A percentile compares a stretch with the other conserved stretches of the same genome.
Conservation (phyloP, 2,797 vertebrate genomes). For the Macrochelys suwanniensis region DNA sequence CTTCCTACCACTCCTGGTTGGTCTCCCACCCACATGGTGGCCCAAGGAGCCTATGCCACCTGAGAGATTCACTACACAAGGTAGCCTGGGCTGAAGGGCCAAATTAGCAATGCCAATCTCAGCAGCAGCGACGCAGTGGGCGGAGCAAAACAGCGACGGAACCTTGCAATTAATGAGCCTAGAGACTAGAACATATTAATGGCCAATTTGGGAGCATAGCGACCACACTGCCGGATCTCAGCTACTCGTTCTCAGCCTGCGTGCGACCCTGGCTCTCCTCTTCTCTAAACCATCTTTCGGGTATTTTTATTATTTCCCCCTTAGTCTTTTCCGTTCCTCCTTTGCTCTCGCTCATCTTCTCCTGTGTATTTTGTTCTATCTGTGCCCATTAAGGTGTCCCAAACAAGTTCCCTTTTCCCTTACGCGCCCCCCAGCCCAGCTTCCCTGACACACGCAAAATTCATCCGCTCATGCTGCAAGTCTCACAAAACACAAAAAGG, state of each 20-base stretch:
- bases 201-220: not conserved
- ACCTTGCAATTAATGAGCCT: not conserved
- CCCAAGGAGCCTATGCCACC: not conserved
- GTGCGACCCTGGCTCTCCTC: not conserved
- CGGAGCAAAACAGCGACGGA: fast-evolving
- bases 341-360: slow-evolving; percentile 44
- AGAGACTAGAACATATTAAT: not conserved
- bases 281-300: slow-evolving; percentile 25
- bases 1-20: not conserved
- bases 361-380: slow-evolving; percentile 17
- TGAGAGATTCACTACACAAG: not conserved
- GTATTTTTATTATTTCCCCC: not conserved
- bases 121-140: not conserved
- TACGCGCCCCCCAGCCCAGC: not conserved
- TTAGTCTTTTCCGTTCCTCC: slow-evolving; percentile 52
- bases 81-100: not conserved
- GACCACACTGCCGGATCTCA: not conserved
- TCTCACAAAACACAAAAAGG: not conserved
- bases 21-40: not conserved
- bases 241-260: slow-evolving; percentile 27
- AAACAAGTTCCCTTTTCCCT: slow-evolving; percentile 56
- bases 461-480: slow-evolving; percentile 6
- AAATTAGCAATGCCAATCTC: not conserved
- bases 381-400: slow-evolving; percentile 37
- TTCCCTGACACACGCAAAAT: slow-evolving; percentile 47